Evolutionary conservation across 2,113 vertebrate species (phyloP).

Genomic region (Pholis gunnellus): DNA sequence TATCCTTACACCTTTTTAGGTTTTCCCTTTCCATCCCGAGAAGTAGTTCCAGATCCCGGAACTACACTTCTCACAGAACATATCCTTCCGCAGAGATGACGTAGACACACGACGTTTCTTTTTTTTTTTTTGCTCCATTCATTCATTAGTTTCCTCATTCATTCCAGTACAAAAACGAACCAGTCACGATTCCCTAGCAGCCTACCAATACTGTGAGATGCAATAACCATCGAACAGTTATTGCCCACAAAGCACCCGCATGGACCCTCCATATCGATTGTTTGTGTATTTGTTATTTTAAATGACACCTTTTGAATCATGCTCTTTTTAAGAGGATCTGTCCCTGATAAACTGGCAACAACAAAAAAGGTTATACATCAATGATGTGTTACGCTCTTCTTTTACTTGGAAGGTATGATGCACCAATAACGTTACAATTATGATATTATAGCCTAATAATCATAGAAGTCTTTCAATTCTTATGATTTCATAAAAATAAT

Average conservation of each 20-base stretch:
- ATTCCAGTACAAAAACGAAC: neutral
- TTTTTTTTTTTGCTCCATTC: slow-evolving; percentile 27
- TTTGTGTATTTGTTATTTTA: neutral
- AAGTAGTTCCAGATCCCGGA: slow-evolving; percentile 79
- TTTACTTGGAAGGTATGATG: neutral
- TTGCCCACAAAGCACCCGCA: too few species aligned
- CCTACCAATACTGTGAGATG: neutral
- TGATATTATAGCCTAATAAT: too few species aligned
- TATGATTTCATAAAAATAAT: neutral
- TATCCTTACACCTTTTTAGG: slow-evolving; percentile 69
- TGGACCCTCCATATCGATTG: neutral
- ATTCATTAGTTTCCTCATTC: slow-evolving; percentile 57
- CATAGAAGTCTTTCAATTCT: neutral
- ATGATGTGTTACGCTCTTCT: neutral
- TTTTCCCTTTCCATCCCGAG: slow-evolving; percentile 31
- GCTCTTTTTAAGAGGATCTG: neutral
- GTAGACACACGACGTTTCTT: slow-evolving; percentile 40
- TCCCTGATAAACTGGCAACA: neutral
- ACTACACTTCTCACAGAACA: slow-evolving; percentile 40
- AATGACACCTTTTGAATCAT: neutral
- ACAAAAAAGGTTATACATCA: neutral
- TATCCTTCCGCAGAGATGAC: slow-evolving; percentile 79
- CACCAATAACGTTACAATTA: too few species aligned
- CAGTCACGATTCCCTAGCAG: slow-evolving; percentile 2
- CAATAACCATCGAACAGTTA: neutral